A percentile compares a stretch with the other conserved stretches of the same genome.
These are phyloP conservation scores for Parauchenoglanis ngamensis DNA, from an alignment of 2,797 vertebrate species.

Conservation along the genomic window DNA sequence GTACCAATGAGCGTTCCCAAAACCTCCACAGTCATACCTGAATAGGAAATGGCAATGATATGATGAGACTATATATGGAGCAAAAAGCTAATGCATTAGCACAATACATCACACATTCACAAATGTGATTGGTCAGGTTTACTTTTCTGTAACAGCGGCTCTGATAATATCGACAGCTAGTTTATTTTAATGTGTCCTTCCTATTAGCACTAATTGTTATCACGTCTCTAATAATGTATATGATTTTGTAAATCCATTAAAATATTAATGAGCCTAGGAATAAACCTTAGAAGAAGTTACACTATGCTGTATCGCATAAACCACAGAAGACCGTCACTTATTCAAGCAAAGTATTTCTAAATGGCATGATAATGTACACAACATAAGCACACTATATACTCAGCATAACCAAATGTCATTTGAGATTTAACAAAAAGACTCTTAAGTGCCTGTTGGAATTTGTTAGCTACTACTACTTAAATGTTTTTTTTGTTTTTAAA, in stretches of 20 bases:
- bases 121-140: not conserved
- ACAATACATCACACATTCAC: not conserved
- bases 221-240: not conserved
- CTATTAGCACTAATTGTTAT: not conserved
- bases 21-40: conserved; percentile 96
- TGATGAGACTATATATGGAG: not conserved
- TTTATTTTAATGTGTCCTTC: not conserved
- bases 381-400: not conserved
- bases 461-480: too few species aligned
- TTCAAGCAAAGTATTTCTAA: not conserved
- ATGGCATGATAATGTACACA: not conserved
- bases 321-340: not conserved
- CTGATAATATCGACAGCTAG: not conserved
- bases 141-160: not conserved
- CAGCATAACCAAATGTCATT: not conserved
- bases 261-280: not conserved
- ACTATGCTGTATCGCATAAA: not conserved
- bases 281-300: not conserved
- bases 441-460: not conserved
- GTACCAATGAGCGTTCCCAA: conserved; percentile 90
- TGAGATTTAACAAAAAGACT: not conserved
- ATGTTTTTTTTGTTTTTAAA: not conserved
- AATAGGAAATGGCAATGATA: not conserved
- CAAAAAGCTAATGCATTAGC: not conserved
- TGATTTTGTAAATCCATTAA: not conserved